phyloP scores from a whole-genome alignment of 2,113 vertebrate species.

The Elgaria multicarinata region DNA sequence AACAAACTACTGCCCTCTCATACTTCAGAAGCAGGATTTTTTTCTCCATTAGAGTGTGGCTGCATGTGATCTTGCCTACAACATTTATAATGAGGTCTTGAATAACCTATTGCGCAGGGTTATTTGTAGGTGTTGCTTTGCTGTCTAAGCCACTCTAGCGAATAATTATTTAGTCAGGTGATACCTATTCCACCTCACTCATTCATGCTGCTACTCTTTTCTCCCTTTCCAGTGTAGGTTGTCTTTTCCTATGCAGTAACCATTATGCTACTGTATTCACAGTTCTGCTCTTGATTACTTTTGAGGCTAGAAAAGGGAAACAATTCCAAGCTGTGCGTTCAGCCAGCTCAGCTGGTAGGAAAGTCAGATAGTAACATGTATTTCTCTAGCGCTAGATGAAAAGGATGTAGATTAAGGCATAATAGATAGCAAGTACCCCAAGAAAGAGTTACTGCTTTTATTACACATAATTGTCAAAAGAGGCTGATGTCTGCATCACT shows the following conservation, averaged over 20 bases:
- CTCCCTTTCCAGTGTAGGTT: no score
- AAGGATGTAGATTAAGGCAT: background rate
- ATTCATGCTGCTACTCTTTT: background rate
- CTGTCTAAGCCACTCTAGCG: background rate
- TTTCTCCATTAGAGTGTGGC: constrained; percentile 22
- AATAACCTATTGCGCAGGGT: background rate
- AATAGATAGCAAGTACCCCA: background rate
- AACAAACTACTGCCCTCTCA: background rate
- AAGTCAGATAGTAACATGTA: background rate
- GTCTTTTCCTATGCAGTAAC: background rate
- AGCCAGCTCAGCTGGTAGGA: background rate
- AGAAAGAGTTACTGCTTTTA: background rate
- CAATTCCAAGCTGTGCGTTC: background rate
- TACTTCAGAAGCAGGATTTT: background rate
- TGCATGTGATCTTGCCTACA: background rate
- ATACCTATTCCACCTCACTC: background rate
- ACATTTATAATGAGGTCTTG: background rate
- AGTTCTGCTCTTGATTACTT: background rate
- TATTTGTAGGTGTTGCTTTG: background rate
- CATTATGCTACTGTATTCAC: background rate
- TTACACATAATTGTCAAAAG: background rate
- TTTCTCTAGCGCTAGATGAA: background rate
- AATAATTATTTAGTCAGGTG: background rate
- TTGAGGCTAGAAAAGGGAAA: background rate
- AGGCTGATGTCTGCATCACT: background rate